Conservation (phyloP, 2,888 invertebrate species). For the Tinea pellionella region DNA sequence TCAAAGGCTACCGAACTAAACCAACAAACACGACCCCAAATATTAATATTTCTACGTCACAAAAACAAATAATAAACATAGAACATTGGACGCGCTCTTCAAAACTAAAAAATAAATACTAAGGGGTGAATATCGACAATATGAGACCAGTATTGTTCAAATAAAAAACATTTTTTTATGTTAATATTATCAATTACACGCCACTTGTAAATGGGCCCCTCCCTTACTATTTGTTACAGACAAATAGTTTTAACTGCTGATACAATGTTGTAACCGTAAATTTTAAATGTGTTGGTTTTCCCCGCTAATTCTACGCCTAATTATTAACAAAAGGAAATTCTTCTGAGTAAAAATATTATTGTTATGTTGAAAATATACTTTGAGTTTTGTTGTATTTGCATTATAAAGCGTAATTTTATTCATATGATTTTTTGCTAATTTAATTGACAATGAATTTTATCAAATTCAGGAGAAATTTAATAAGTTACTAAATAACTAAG, state of each 20-base stretch:
- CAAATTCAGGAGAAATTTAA: too few relatives aligned
- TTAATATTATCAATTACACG: slow-evolving; percentile 53
- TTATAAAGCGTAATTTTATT: too few relatives aligned
- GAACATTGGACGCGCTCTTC: slow-evolving; percentile 7
- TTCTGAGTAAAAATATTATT: too few relatives aligned
- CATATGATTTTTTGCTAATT: too few relatives aligned
- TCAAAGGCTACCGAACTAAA: background rate
- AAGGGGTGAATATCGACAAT: slow-evolving; percentile 23
- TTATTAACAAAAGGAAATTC: too few relatives aligned
- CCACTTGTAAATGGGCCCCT: slow-evolving; percentile 24
- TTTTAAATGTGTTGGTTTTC: background rate
- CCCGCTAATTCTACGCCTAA: background rate
- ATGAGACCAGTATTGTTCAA: slow-evolving; percentile 33
- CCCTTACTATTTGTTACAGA: slow-evolving; percentile 2
- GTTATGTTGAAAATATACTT: too few relatives aligned
- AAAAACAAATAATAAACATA: slow-evolving; percentile 18
- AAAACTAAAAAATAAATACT: slow-evolving; percentile 11
- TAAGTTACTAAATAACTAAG: too few relatives aligned
- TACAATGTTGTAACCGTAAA: background rate
- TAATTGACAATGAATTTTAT: too few relatives aligned
- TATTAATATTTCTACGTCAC: slow-evolving; percentile 50
- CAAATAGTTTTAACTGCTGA: slow-evolving; percentile 1
- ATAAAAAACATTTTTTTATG: slow-evolving; percentile 30
- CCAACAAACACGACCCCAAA: slow-evolving; percentile 7
- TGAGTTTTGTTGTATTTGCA: too few relatives aligned